Evolutionary conservation across 2,797 vertebrate genomes (phyloP).

Genomic region (Sebastes goodei): DNA sequence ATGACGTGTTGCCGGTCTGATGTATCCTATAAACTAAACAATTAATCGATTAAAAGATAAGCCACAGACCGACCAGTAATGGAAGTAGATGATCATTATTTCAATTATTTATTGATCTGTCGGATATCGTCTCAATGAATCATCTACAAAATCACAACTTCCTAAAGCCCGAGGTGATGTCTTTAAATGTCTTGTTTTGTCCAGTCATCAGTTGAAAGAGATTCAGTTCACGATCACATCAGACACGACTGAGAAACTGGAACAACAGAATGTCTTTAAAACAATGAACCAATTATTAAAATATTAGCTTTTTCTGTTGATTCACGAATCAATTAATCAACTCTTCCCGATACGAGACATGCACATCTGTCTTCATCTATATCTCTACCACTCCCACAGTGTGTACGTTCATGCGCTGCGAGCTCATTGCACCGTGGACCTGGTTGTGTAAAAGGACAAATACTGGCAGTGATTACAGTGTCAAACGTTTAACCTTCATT

Average conservation of each 20-base stretch:
- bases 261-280: not conserved
- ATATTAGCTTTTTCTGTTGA: not conserved
- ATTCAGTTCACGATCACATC: not conserved
- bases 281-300: not conserved
- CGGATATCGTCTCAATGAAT: not conserved
- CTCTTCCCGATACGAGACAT: not conserved
- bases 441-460: slow-evolving; percentile 8
- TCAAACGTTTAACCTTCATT: not conserved
- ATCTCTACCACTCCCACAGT: not conserved
- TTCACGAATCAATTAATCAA: not conserved
- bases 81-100: not conserved
- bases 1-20: too few relatives aligned
- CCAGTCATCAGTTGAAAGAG: too few relatives aligned
- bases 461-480: slow-evolving; percentile 6
- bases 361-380: not conserved
- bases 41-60: too few relatives aligned
- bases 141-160: not conserved
- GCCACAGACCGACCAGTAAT: too few relatives aligned
- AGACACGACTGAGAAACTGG: not conserved
- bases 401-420: not conserved
- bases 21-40: too few relatives aligned
- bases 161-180: not conserved
- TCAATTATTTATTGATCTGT: not conserved
- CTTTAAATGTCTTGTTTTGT: not conserved
- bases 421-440: not conserved